Conservation (phyloP, 2,888 invertebrate genomes). For the Sphinx pinastri region DNA sequence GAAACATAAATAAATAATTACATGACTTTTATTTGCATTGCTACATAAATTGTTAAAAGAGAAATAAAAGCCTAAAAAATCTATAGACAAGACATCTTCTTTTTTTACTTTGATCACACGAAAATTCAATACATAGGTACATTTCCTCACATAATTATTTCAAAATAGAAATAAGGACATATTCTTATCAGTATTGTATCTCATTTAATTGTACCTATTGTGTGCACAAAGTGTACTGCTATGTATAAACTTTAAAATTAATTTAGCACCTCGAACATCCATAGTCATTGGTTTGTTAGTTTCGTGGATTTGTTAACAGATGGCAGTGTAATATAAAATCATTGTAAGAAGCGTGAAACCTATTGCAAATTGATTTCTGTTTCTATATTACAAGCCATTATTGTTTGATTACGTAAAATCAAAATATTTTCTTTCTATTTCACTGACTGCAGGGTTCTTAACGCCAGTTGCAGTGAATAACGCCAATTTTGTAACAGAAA, state of each 20-base stretch:
- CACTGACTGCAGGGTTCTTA: too few relatives aligned
- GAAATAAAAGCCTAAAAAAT: neutral
- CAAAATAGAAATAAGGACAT: conserved; percentile 16
- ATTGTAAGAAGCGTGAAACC: neutral
- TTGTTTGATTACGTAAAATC: too few relatives aligned
- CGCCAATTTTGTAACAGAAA: too few relatives aligned
- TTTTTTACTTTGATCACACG: neutral
- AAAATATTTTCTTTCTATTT: too few relatives aligned
- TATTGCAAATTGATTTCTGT: neutral
- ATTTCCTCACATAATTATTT: conserved; percentile 14
- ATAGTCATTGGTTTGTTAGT: neutral
- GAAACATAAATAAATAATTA: neutral
- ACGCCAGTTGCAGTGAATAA: too few relatives aligned
- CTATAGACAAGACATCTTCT: neutral
- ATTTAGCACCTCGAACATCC: conserved; percentile 7
- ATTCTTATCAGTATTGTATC: conserved; percentile 23
- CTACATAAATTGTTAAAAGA: neutral
- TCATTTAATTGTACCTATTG: conserved; percentile 11
- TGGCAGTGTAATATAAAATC: conserved; percentile 7
- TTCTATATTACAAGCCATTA: neutral
- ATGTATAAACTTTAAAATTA: conserved; percentile 27
- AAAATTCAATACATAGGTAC: neutral
- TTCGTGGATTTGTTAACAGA: neutral
- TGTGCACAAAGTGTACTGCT: conserved; percentile 35
- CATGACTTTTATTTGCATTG: neutral